Percentiles rank a stretch among this genome's conserved stretches.
Evolutionary conservation across 1,140 invertebrate genomes (phyloP).

Genomic region (Heliconius hermathena): DNA sequence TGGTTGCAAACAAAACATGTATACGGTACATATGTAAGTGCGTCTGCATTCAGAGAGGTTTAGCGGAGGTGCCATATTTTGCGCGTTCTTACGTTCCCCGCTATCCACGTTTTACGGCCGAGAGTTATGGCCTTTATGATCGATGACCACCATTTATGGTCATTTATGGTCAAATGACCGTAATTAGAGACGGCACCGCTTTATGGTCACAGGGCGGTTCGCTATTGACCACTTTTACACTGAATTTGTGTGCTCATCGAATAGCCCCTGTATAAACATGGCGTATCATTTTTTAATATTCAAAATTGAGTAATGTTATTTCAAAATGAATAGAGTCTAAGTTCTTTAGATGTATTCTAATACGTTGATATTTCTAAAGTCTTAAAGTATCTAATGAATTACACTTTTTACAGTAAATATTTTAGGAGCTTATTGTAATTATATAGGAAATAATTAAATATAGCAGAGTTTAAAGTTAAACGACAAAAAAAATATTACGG

Average conservation of each 20-base stretch:
- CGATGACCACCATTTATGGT: conserved; percentile 71
- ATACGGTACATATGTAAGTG: neutral
- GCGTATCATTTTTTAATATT: conserved; percentile 5
- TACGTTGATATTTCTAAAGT: too few relatives aligned
- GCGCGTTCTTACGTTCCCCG: conserved; percentile 48
- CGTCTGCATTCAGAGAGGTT: conserved; percentile 4
- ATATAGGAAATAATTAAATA: too few relatives aligned
- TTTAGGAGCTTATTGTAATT: too few relatives aligned
- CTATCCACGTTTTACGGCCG: conserved; percentile 55
- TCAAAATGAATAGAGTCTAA: neutral
- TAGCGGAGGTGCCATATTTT: conserved; percentile 51
- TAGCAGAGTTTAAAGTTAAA: too few relatives aligned
- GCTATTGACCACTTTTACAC: conserved; percentile 65
- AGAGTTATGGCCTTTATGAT: conserved; percentile 73
- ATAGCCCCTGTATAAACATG: conserved; percentile 32
- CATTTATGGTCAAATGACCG: conserved; percentile 70
- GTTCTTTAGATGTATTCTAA: too few relatives aligned
- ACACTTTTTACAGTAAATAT: too few relatives aligned
- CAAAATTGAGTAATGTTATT: neutral
- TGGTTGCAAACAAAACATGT: neutral
- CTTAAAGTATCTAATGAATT: too few relatives aligned
- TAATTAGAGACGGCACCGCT: conserved; percentile 68
- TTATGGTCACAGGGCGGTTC: conserved; percentile 60
- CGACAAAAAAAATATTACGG: too few relatives aligned
- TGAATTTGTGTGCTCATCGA: conserved; percentile 45